Conservation (phyloP, 2,113 vertebrate genomes). For the Rhineura floridana region DNA sequence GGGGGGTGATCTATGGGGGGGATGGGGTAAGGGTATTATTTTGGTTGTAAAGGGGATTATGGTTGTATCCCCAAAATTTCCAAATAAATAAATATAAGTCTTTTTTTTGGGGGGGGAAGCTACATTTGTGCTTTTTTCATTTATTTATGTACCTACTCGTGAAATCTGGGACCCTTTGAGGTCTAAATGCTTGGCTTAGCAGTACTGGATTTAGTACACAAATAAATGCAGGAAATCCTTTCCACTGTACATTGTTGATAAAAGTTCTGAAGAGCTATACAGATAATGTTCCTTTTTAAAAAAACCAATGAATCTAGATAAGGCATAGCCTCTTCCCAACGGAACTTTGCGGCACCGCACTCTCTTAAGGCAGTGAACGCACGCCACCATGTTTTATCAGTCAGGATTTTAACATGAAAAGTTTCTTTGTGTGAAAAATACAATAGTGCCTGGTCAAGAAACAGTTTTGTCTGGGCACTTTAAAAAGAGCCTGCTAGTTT, state of each 20-base stretch:
- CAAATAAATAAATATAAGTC: too few relatives aligned
- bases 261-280: constrained; percentile 54
- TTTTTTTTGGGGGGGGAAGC: too few relatives aligned
- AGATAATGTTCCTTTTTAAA: constrained; percentile 51
- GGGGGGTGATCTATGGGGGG: too few relatives aligned
- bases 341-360: constrained; percentile 54
- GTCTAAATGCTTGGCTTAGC: background rate
- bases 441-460: background rate
- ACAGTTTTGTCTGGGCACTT: background rate
- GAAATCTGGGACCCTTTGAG: background rate
- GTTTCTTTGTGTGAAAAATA: constrained; percentile 29
- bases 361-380: constrained; percentile 40
- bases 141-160: constrained; percentile 20
- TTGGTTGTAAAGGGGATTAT: too few relatives aligned
- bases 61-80: too few relatives aligned
- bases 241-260: constrained; percentile 59
- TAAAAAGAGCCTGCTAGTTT: background rate
- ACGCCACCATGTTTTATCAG: constrained; percentile 41
- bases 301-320: constrained; percentile 51
- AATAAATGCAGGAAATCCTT: constrained; percentile 70
- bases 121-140: constrained; percentile 44
- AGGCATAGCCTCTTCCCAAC: constrained; percentile 51
- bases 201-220: constrained; percentile 39
- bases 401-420: constrained; percentile 47
- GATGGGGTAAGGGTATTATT: too few relatives aligned